Evolutionary conservation across 2,113 vertebrate genomes (phyloP), one percentile per base, ranked within the genome.

Genomic region (Pygoscelis antarcticus): DNA sequence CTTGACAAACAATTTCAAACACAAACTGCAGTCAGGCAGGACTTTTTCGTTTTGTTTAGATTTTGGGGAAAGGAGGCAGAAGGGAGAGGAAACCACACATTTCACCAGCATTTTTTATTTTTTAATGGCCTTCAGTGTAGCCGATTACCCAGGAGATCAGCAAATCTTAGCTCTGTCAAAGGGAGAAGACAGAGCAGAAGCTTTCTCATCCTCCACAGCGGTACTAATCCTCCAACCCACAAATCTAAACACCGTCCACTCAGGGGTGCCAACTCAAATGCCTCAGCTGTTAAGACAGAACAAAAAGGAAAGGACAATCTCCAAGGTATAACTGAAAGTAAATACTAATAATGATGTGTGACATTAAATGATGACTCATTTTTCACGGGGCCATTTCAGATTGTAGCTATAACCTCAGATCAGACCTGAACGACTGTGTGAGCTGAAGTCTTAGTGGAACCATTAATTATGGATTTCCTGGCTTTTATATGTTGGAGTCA

Each of bases 391-490:
- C 82, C 82, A 29, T 85, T 97, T 80, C 74, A 78, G 68, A 94
- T 26, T 89, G 89, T 68, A 90, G 91, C 87, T 87, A 60, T 95
- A 96, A 93, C 84, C 84, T 91, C 66, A 51, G 93, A 95, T 91
- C 78, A 91, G 89, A 93, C 82, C 75, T 1, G 7, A 95, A 93
- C 4, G 26, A 88, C 79, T 91, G 34, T 51, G 68, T 91, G 93
- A 96, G 89, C 64, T 78, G 58, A 94, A 94, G 95, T 86, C 94
- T 94, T 96, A 91, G 91, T 91, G 93, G 96, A 94, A 95, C 32
- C 60, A 97, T 97, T 97, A 97, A 96, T 97, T 96, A 96, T 78
- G 51, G 94, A 95, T 95, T 97, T 97, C 93, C 97, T 97, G 97
- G 62, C 82, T 95, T 97, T 97, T 95, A 93, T 92, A 96, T 68